Evolutionary conservation across 2,888 invertebrate species (phyloP), one percentile per base, ranked within the genome.

Genomic region (Mellilla xanthometata): DNA sequence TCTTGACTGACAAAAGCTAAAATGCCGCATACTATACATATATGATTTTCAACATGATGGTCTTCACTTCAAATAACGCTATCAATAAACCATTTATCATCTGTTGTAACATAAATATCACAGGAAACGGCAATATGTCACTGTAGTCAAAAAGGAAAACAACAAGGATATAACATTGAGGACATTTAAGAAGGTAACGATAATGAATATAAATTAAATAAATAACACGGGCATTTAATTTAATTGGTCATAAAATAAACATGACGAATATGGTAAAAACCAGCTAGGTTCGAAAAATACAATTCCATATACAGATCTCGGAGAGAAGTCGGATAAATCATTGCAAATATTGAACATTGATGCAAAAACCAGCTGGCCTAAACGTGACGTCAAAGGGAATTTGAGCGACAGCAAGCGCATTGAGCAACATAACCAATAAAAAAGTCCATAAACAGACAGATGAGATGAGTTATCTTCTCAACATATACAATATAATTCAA

Each of bases 361-460:
- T 44, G n/a, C n/a, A n/a, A n/a, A n/a, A n/a, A n/a, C n/a, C 12
- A 34, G 24, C 31, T 24, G 13, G 7, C 34, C 31, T 44, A 23
- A 44, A 24, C 23, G 22, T 30, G 12, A 34, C 9, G 34, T 34
- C 1, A 45, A 15, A 39, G 34, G 24, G n/a, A 39, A 30, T 45
- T n/a, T n/a, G n/a, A n/a, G n/a, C n/a, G n/a, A n/a, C n/a, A n/a
- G n/a, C n/a, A n/a, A n/a, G n/a, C n/a, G n/a, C 19, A 34, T 10
- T 12, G 11, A 39, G 7, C 9, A 9, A 29, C 34, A 39, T 27
- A 39, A 19, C 15, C 12, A 26, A 40, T 27, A 39, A 46, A 46
- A 35, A 39, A 35, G 31, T 19, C 31, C 39, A 40, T 39, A 40
- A 35, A 36, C 22, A 23, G 28, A 28, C n/a, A n/a, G n/a, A n/a